A percentile compares a stretch with the other conserved stretches of the same genome.
Conservation (phyloP, 2,797 vertebrate species). For the Chromis chromis region DNA sequence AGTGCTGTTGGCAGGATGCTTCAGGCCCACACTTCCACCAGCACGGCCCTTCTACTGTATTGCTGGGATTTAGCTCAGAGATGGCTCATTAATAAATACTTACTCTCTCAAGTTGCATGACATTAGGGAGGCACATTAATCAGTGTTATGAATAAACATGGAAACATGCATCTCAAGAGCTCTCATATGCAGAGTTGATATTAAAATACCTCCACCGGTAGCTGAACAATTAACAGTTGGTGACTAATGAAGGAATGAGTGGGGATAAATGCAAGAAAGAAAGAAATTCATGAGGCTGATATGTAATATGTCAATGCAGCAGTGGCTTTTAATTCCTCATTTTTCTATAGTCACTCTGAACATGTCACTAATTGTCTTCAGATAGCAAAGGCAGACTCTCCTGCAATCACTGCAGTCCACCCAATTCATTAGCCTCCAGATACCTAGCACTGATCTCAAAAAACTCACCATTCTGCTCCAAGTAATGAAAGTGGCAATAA, state of each 20-base stretch:
- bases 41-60: constrained; percentile 42
- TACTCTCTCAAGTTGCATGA: constrained; percentile 30
- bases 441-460: constrained; percentile 62
- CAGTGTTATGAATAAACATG: constrained; percentile 46
- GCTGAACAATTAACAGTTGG: constrained; percentile 34
- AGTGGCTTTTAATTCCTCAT: constrained; percentile 46
- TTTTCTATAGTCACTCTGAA: constrained; percentile 44
- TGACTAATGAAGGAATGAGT: constrained; percentile 9
- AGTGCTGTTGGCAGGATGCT: constrained; percentile 65
- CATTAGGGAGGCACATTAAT: constrained; percentile 50
- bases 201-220: constrained; percentile 12
- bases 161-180: constrained; percentile 30
- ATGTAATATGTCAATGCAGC: constrained; percentile 30
- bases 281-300: not conserved
- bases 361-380: constrained; percentile 47
- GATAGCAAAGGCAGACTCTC: constrained; percentile 53
- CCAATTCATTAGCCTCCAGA: constrained; percentile 67
- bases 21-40: constrained; percentile 43
- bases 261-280: constrained; percentile 15
- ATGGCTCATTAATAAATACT: constrained; percentile 59
- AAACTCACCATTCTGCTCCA: constrained; percentile 55
- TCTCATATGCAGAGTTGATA: constrained; percentile 12
- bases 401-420: constrained; percentile 59
- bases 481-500: constrained; percentile 75
- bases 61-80: constrained; percentile 40